Percentiles rank a stretch among this genome's conserved stretches.
phyloP scores from a whole-genome alignment of 2,113 vertebrate genomes.

The Dromiciops gliroides region DNA sequence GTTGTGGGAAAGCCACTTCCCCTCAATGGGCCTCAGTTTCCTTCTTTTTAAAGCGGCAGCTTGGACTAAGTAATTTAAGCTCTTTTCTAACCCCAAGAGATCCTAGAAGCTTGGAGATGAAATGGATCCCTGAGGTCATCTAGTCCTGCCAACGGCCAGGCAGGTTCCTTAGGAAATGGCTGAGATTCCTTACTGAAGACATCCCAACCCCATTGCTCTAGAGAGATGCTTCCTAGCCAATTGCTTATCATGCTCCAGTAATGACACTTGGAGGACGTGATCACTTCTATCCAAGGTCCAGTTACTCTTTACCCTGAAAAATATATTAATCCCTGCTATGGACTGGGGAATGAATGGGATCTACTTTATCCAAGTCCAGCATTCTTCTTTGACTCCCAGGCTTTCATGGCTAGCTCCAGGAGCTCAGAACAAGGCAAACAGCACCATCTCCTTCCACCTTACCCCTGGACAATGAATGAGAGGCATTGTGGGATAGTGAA shows the following conservation, averaged over 20 bases:
- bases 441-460: background rate
- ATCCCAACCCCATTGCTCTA: background rate
- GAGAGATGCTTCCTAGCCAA: background rate
- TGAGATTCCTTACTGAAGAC: background rate
- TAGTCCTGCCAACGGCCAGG: background rate
- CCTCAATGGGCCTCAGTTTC: background rate
- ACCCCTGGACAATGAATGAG: background rate
- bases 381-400: background rate
- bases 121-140: background rate
- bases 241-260: background rate
- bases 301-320: background rate
- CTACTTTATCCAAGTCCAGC: background rate
- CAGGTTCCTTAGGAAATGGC: background rate
- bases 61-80: background rate
- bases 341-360: background rate
- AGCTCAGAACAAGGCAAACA: background rate
- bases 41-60: background rate
- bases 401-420: background rate
- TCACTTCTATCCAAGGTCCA: background rate
- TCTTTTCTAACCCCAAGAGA: background rate
- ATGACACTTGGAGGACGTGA: background rate
- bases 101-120: background rate
- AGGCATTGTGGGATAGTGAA: background rate
- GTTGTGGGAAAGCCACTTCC: background rate
- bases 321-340: background rate